phyloP scores from a whole-genome alignment of 2,113 vertebrate genomes.

The Crotalus viridis region DNA sequence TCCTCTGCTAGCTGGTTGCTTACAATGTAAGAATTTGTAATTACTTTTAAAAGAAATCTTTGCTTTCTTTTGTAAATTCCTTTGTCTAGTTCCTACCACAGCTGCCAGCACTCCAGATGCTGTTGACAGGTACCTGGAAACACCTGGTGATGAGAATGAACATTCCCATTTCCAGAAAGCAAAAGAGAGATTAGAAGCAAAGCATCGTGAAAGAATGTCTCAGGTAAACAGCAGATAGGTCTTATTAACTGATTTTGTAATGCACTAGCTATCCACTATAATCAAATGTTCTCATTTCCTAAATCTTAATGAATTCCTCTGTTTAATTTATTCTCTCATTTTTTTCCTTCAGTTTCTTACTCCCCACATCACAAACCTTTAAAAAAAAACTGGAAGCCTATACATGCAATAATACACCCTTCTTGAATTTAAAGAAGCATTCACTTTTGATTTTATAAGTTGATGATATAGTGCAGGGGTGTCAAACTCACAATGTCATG shows the following conservation, averaged over 20 bases:
- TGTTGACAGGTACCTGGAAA: constrained; percentile 94
- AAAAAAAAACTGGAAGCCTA: neutral
- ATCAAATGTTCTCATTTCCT: neutral
- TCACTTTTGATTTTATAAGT: neutral
- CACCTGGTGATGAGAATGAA: constrained; percentile 94
- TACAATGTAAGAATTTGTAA: constrained; percentile 2
- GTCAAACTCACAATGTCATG: no score
- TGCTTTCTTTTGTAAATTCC: neutral
- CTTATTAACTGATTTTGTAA: neutral
- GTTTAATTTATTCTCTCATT: neutral
- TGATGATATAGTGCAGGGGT: neutral
- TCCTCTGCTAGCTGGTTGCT: neutral
- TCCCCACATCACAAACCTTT: neutral
- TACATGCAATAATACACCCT: neutral
- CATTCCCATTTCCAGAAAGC: constrained; percentile 96
- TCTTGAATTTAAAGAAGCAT: neutral
- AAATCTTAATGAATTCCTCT: neutral
- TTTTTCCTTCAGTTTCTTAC: neutral
- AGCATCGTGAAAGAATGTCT: constrained; percentile 95
- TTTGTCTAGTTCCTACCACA: constrained; percentile 85
- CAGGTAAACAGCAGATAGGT: constrained; percentile 73
- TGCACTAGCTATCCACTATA: neutral
- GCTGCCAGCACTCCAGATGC: constrained; percentile 90
- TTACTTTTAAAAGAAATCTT: constrained; percentile 16
- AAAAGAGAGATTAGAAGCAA: constrained; percentile 95